Conservation (phyloP, 1,140 invertebrate genomes). For the Parasteatoda tepidariorum region DNA sequence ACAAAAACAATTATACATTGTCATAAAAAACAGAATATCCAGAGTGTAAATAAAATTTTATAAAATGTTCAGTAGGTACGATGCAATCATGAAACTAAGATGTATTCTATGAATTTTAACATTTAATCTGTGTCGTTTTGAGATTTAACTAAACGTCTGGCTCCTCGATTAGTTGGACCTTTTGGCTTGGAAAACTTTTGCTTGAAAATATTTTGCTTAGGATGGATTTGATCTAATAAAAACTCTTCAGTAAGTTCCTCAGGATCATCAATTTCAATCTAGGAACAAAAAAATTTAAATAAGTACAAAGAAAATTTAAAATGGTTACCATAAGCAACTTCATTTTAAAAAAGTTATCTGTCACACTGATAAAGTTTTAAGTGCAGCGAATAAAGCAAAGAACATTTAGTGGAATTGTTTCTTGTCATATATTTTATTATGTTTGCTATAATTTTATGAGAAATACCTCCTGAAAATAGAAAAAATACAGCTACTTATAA, state of each 20-base stretch:
- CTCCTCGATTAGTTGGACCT: slow-evolving; percentile 90
- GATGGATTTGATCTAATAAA: slow-evolving; percentile 93
- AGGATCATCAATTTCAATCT: slow-evolving; percentile 93
- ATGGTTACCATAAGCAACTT: background rate
- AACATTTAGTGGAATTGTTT: too few relatives aligned
- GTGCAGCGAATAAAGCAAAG: too few relatives aligned
- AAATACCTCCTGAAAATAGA: too few relatives aligned
- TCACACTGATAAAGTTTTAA: too few relatives aligned
- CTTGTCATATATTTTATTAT: too few relatives aligned
- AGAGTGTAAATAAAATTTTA: slow-evolving; percentile 47
- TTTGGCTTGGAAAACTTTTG: slow-evolving; percentile 96
- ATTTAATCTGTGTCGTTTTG: slow-evolving; percentile 63
- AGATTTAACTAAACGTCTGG: slow-evolving; percentile 86
- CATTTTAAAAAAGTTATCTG: too few relatives aligned
- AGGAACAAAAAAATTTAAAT: slow-evolving; percentile 64
- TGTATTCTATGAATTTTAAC: slow-evolving; percentile 10
- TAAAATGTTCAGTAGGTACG: slow-evolving; percentile 23
- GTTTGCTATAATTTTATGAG: too few relatives aligned
- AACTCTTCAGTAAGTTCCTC: slow-evolving; percentile 89
- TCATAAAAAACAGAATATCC: slow-evolving; percentile 23
- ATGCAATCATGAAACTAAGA: slow-evolving; percentile 11
- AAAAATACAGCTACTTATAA: too few relatives aligned
- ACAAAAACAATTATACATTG: slow-evolving; percentile 8
- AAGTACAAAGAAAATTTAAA: slow-evolving; percentile 53
- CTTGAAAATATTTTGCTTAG: slow-evolving; percentile 88